Evolutionary conservation across 2,797 vertebrate species (phyloP).

Genomic region (Propithecus deckenii): DNA sequence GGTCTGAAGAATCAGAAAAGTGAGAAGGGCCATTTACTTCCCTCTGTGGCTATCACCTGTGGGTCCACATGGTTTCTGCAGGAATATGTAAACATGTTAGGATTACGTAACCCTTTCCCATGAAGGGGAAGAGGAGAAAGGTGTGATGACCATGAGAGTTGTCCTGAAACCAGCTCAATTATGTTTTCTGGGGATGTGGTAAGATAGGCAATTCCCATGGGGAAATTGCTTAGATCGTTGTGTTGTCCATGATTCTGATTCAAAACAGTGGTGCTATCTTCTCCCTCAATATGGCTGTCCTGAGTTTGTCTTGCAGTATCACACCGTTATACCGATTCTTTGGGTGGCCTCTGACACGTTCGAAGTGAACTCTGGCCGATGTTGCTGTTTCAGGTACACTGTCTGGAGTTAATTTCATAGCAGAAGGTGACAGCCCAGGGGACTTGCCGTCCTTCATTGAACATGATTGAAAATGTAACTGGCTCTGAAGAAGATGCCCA

Average conservation of each 20-base stretch:
- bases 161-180: slow-evolving; percentile 13
- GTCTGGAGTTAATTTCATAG: slow-evolving; percentile 30
- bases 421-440: slow-evolving; percentile 45
- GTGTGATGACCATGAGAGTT: neutral
- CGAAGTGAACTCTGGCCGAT: neutral
- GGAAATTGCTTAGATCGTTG: slow-evolving; percentile 39
- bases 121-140: slow-evolving; percentile 46
- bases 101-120: slow-evolving; percentile 31
- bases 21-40: slow-evolving; percentile 52
- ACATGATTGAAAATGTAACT: slow-evolving; percentile 33
- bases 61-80: slow-evolving; percentile 45
- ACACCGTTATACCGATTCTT: neutral
- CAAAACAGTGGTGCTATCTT: slow-evolving; percentile 80
- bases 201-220: slow-evolving; percentile 39
- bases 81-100: slow-evolving; percentile 48
- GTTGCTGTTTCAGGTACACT: slow-evolving; percentile 1
- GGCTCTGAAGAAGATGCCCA: slow-evolving; percentile 19
- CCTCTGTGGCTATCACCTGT: neutral
- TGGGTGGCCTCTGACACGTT: slow-evolving; percentile 56
- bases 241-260: slow-evolving; percentile 64
- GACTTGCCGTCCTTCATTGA: slow-evolving; percentile 52
- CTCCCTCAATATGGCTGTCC: slow-evolving; percentile 62
- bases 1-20: slow-evolving; percentile 67
- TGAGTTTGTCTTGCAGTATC: slow-evolving; percentile 49
- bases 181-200: slow-evolving; percentile 57